Conservation (phyloP, 1,140 invertebrate species). For the Periplaneta americana region DNA sequence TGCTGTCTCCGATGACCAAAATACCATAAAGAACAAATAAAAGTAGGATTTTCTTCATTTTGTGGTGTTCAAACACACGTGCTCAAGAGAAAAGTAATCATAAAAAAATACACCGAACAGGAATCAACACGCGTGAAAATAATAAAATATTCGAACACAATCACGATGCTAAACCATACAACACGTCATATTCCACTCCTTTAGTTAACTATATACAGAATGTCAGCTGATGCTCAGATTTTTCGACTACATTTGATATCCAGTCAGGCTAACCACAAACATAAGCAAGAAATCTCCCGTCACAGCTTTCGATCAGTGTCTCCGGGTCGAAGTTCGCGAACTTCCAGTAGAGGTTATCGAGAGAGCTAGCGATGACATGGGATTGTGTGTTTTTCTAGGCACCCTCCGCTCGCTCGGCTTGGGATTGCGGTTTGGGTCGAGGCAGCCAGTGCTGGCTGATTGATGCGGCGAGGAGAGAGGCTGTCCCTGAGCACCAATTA, state of each 20-base stretch:
- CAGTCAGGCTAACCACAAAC: neutral
- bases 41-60: too few species aligned
- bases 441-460: neutral
- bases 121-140: too few species aligned
- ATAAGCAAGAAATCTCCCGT: neutral
- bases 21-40: too few species aligned
- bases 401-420: neutral
- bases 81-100: too few species aligned
- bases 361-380: neutral
- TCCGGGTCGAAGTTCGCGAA: neutral
- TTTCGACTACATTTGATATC: neutral
- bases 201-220: too few species aligned
- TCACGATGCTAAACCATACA: too few species aligned
- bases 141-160: too few species aligned
- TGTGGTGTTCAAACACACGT: too few species aligned
- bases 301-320: neutral
- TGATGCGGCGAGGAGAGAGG: neutral
- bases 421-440: neutral
- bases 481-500: neutral
- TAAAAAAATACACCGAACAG: too few species aligned
- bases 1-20: too few species aligned
- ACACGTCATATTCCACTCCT: too few species aligned
- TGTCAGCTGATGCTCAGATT: neutral
- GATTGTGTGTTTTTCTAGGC: neutral
- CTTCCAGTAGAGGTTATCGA: neutral